Evolutionary conservation across 2,888 invertebrate genomes (phyloP), one percentile per base, ranked within the genome.

Genomic region (Rhagophthalmus giganteus): DNA sequence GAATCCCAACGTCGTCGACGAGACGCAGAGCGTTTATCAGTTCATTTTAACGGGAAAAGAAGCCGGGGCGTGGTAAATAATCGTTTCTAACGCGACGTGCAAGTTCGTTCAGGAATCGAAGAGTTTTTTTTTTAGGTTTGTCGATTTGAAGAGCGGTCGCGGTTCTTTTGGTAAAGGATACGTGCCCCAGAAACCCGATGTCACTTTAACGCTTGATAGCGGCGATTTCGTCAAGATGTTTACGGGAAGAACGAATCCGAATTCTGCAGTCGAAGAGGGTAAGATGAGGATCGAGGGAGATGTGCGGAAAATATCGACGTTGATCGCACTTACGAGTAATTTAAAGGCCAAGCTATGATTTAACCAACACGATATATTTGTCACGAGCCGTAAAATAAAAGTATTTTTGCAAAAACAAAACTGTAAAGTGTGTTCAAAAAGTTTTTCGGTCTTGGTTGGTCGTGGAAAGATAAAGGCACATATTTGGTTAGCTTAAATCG

Each of bases 181-280:
- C 56, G 82, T 91, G 2, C 78, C 84, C 16, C 69, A 73, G 34
- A 74, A 84, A 7, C 82, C 91, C 0, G 94, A 96, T 72, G 91
- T 92, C 1, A 88, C 86, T 0, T 81, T 97, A 39, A 87, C 87
- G 1, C 90, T 96, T 88, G 88, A 89, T 63, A 80, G 85, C 37
- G 79, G 80, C 31, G 84, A 90, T 70, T 90, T 91, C 68, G 83
- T 86, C 39, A 85, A 85, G 7, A 86, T 91, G 87, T 90, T 91
- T 70, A 78, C 85, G 38, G 90, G 90, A 77, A 90, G 94, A 77
- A 68, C 96, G 60, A 95, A 94, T 69, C 89, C 98, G 1, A 86
- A 95, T 0, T 84, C 86, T 1, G 97, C 98, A 0, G 96, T 94
- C 75, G 94, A 98, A 94, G 87, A 87, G 70, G 97, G 97, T 39